These are phyloP conservation scores for Atractosteus spatula DNA, from an alignment of 2,113 vertebrate genomes.

Conservation along the genomic window DNA sequence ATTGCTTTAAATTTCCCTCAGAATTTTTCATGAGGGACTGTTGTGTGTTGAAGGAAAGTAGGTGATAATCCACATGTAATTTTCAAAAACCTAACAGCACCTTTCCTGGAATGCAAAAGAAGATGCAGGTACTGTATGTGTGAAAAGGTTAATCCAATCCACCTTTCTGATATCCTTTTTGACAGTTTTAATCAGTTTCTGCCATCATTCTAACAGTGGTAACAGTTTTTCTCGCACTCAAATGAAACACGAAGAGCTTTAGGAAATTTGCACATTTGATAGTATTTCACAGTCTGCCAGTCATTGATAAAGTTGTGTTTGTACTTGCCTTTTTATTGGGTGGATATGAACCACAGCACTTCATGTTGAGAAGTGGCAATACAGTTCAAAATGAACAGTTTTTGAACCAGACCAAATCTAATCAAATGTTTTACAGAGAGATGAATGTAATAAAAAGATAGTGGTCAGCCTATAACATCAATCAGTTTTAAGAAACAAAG, in stretches of 20 bases:
- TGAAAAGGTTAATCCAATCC: constrained; percentile 55
- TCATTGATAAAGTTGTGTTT: constrained; percentile 51
- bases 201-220: constrained; percentile 43
- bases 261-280: constrained; percentile 27
- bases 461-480: no score
- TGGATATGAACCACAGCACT: background rate
- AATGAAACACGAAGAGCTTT: constrained; percentile 33
- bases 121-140: constrained; percentile 39
- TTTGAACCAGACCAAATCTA: background rate
- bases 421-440: background rate
- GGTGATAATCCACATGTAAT: no score
- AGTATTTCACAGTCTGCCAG: constrained; percentile 49
- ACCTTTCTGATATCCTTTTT: constrained; percentile 43
- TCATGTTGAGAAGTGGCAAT: constrained; percentile 31
- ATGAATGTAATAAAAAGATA: background rate
- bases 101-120: no score
- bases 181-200: constrained; percentile 53
- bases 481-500: no score
- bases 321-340: constrained; percentile 39
- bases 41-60: no score
- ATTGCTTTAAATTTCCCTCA: no score
- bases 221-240: constrained; percentile 56
- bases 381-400: background rate
- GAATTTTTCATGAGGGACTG: no score
- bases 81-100: no score